Conservation (phyloP, 2,113 vertebrate species). For the Sinosuthora webbiana region DNA sequence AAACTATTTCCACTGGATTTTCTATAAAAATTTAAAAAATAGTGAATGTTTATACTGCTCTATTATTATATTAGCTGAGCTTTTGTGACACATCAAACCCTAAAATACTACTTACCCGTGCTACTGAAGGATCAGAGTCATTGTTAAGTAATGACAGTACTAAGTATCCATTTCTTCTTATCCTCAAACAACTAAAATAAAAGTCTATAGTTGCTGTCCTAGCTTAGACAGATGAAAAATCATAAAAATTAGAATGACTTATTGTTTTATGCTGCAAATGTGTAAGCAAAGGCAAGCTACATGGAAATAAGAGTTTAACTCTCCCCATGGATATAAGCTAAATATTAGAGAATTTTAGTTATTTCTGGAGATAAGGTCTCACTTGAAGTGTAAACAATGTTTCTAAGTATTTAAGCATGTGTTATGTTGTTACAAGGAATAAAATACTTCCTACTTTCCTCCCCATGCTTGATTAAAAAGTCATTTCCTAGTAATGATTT, state of each 20-base stretch:
- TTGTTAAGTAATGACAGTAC: not conserved
- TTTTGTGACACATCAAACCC: not conserved
- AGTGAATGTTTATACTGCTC: not conserved
- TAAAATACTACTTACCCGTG: not conserved
- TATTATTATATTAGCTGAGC: not conserved
- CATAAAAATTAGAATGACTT: not conserved
- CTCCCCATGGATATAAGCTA: not conserved
- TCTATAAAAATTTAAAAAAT: not conserved
- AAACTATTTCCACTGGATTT: not conserved
- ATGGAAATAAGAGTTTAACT: not conserved
- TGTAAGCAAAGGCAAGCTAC: not conserved
- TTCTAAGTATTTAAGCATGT: not conserved
- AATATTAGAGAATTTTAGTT: not conserved
- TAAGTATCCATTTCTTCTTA: not conserved
- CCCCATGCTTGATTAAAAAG: not conserved
- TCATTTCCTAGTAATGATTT: not conserved
- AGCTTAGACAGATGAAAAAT: not conserved
- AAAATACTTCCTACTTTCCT: not conserved
- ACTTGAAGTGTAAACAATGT: not conserved
- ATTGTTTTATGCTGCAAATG: not conserved
- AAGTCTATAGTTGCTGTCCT: not conserved
- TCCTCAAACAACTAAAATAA: not conserved
- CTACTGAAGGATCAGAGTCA: not conserved
- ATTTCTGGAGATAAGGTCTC: not conserved
- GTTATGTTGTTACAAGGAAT: not conserved